Evolutionary conservation across 2,888 invertebrate species (phyloP).

Genomic region (Arenicola marina): DNA sequence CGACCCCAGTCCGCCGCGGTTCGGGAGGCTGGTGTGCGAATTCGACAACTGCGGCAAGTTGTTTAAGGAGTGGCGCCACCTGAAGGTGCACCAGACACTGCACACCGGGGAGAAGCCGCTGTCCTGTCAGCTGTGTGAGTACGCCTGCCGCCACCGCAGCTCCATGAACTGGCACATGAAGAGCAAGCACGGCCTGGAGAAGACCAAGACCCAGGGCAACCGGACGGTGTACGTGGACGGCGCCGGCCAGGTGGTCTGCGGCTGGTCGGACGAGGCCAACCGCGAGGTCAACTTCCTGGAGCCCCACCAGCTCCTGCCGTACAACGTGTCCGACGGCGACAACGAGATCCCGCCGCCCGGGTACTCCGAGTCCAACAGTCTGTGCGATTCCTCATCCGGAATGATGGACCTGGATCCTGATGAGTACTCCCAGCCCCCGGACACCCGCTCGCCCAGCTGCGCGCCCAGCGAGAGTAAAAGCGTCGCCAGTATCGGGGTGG

Average conservation of each 20-base stretch:
- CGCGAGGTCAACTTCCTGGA: not conserved
- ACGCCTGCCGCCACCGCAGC: slow-evolving; percentile 28
- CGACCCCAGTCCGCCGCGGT: not conserved
- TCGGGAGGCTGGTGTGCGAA: slow-evolving; percentile 10
- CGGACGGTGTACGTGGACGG: slow-evolving; percentile 24
- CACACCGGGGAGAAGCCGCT: slow-evolving; percentile 30
- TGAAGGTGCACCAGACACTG: slow-evolving; percentile 23
- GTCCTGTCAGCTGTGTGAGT: slow-evolving; percentile 28
- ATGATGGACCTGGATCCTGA: no score
- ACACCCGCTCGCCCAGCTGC: not conserved
- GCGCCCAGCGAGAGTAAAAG: not conserved
- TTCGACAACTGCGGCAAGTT: slow-evolving; percentile 24
- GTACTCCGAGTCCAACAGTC: not conserved
- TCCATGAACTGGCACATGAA: slow-evolving; percentile 37
- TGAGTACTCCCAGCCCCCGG: not conserved
- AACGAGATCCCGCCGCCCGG: not conserved
- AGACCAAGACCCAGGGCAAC: slow-evolving; percentile 21
- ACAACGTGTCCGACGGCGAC: not conserved
- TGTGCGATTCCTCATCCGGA: not conserved
- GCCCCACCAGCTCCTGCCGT: not conserved
- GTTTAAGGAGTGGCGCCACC: slow-evolving; percentile 26
- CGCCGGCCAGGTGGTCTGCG: not conserved
- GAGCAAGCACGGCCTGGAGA: slow-evolving; percentile 23
- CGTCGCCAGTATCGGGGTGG: not conserved
- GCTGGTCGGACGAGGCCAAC: not conserved